phyloP scores from a whole-genome alignment of 2,888 invertebrate species.

The Xestia rhomboidea region DNA sequence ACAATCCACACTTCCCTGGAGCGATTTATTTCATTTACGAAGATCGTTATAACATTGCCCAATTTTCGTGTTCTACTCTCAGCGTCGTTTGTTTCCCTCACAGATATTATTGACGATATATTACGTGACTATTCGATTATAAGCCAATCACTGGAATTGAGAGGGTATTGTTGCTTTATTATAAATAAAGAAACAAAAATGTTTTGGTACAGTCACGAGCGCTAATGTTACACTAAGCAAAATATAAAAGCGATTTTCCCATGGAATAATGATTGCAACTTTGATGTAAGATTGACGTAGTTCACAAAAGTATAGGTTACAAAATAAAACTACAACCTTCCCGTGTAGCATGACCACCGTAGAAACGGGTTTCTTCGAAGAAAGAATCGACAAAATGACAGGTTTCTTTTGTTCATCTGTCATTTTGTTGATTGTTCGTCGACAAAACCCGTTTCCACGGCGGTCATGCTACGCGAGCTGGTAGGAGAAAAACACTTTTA shows the following conservation, averaged over 20 bases:
- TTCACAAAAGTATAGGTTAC: neutral
- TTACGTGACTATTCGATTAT: conserved; percentile 46
- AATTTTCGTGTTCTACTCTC: conserved; percentile 46
- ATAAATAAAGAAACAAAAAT: conserved; percentile 17
- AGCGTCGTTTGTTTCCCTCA: conserved; percentile 34
- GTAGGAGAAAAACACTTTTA: neutral
- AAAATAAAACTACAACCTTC: neutral
- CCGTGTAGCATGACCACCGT: too few species aligned
- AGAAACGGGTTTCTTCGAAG: too few species aligned
- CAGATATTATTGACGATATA: conserved; percentile 43
- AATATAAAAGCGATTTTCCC: neutral
- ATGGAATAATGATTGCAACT: neutral
- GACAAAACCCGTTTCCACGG: too few species aligned
- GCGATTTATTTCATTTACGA: conserved; percentile 48
- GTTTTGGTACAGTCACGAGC: neutral
- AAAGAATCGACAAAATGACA: too few species aligned
- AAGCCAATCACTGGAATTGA: conserved; percentile 38
- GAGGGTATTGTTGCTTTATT: conserved; percentile 13
- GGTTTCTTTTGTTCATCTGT: too few species aligned
- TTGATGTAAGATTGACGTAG: neutral
- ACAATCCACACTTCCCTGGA: conserved; percentile 41
- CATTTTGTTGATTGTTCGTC: too few species aligned
- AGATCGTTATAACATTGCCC: conserved; percentile 21
- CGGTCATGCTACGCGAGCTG: too few species aligned
- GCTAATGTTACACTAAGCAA: neutral